Conservation (phyloP, 2,113 vertebrate genomes). For the Vidua chalybeata region DNA sequence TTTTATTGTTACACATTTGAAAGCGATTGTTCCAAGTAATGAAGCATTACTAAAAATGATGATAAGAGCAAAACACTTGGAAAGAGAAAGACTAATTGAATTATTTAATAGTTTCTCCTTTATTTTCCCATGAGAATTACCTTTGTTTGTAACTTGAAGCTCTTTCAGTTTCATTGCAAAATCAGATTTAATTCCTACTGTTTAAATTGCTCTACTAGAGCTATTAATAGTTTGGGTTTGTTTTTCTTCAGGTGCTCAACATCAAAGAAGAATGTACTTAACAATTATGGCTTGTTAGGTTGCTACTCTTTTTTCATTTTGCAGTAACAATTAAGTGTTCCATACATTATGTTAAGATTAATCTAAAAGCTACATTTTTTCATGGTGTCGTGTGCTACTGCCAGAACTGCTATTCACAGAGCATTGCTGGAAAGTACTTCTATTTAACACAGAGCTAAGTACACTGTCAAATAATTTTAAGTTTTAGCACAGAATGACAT, state of each 20-base stretch:
- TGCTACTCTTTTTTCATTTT: background rate
- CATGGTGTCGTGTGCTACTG: background rate
- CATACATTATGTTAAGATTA: background rate
- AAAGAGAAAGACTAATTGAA: background rate
- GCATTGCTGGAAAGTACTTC: background rate
- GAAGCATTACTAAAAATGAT: background rate
- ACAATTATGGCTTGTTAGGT: background rate
- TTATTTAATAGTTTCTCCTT: background rate
- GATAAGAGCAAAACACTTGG: background rate
- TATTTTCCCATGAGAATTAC: background rate
- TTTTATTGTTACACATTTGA: background rate
- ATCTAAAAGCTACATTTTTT: background rate
- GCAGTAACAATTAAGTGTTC: background rate
- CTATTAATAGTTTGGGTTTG: background rate
- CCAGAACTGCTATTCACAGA: background rate
- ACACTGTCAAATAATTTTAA: background rate
- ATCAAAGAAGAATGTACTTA: background rate
- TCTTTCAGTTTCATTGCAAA: background rate
- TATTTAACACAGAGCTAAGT: background rate
- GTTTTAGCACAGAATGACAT: background rate
- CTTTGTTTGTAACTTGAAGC: background rate
- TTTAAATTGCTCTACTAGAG: background rate
- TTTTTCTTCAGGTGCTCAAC: background rate
- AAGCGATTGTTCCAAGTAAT: background rate
- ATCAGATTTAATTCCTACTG: background rate